Conservation (phyloP, 2,113 vertebrate species). For the Verasper variegatus region DNA sequence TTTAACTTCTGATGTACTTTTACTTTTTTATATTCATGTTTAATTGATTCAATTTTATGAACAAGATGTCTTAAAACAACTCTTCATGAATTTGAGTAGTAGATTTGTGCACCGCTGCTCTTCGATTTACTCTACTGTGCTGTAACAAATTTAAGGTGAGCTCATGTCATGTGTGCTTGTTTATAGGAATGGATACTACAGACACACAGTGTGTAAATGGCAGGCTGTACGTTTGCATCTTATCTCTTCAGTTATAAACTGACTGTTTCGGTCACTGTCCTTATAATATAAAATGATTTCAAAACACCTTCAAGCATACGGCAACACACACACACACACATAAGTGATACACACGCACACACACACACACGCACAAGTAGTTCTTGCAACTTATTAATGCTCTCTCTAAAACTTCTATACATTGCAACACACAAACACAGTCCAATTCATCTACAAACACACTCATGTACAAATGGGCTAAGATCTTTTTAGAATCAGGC, state of each 20-base stretch:
- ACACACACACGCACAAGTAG: too few species aligned
- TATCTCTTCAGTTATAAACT: not conserved
- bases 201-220: not conserved
- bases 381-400: too few species aligned
- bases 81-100: not conserved
- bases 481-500: too few species aligned
- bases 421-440: too few species aligned
- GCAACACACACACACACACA: not conserved
- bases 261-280: not conserved
- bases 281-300: not conserved
- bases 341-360: not conserved
- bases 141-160: not conserved
- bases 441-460: too few species aligned
- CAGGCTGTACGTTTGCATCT: constrained; percentile 18
- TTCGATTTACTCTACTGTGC: constrained; percentile 7
- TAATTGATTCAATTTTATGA: not conserved
- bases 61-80: too few species aligned
- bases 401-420: too few species aligned
- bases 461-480: too few species aligned
- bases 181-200: constrained; percentile 20
- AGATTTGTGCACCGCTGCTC: not conserved
- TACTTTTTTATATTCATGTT: too few species aligned
- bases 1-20: too few species aligned
- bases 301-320: not conserved
- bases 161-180: constrained; percentile 13